phyloP scores from a whole-genome alignment of 2,797 vertebrate species.

The Telmatherina bonti region DNA sequence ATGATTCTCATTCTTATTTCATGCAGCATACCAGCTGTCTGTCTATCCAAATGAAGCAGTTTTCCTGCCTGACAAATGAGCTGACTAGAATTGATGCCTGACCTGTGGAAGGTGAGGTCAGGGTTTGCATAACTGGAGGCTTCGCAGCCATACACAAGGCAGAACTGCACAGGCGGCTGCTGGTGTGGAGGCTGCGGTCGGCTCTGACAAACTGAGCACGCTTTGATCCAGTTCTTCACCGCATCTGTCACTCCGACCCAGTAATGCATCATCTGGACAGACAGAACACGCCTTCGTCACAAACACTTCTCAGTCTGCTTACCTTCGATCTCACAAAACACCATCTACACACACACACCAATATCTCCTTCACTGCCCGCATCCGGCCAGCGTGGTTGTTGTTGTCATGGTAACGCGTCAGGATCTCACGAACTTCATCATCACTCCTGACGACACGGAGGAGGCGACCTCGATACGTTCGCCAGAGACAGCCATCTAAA shows the following conservation, averaged over 20 bases:
- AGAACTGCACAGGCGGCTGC: constrained; percentile 28
- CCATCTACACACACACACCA: constrained; percentile 52
- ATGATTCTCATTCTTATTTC: no score
- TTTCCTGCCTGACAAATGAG: no score
- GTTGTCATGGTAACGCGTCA: constrained; percentile 68
- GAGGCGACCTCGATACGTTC: constrained; percentile 52
- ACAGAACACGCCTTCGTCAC: background rate
- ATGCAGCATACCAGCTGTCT: no score
- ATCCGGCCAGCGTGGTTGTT: constrained; percentile 58
- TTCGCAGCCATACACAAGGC: constrained; percentile 68
- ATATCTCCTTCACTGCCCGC: constrained; percentile 49
- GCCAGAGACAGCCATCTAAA: constrained; percentile 61
- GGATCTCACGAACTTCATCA: constrained; percentile 56
- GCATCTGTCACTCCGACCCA: constrained; percentile 63
- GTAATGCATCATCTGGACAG: constrained; percentile 64
- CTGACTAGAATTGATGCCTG: background rate
- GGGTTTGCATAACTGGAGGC: constrained; percentile 58
- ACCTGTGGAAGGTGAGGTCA: constrained; percentile 65
- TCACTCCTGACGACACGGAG: constrained; percentile 62
- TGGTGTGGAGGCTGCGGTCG: background rate
- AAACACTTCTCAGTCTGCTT: background rate
- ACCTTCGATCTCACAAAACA: background rate
- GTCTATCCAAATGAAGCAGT: no score
- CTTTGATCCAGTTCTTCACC: constrained; percentile 58
- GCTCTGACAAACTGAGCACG: constrained; percentile 46